A percentile compares a stretch with the other conserved stretches of the same genome.
Evolutionary conservation across 2,888 invertebrate species (phyloP).

Genomic region (Hetaerina titia): DNA sequence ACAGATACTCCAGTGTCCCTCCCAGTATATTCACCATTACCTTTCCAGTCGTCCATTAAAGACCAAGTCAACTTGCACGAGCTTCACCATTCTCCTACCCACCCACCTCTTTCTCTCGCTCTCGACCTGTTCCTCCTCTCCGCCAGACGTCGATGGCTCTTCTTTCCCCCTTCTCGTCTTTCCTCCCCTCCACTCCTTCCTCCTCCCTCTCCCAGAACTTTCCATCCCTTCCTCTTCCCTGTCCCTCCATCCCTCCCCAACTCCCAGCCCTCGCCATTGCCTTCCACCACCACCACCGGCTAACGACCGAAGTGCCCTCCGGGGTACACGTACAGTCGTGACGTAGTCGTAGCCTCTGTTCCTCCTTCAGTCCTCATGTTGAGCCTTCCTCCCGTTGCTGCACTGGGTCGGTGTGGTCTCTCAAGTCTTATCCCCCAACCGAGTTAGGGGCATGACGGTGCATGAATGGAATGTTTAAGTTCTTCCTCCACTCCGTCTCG

Average conservation of each 20-base stretch:
- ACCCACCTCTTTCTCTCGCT: background rate
- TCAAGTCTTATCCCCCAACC: background rate
- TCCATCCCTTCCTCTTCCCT: background rate
- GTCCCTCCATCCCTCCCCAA: background rate
- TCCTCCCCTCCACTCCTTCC: background rate
- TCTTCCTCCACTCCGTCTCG: background rate
- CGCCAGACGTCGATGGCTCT: constrained; percentile 40
- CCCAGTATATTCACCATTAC: background rate
- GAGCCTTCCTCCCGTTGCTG: background rate
- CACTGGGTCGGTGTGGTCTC: constrained; percentile 13
- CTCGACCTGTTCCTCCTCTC: constrained; percentile 27
- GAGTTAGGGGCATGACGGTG: constrained; percentile 43
- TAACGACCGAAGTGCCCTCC: constrained; percentile 61
- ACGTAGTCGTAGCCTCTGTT: background rate
- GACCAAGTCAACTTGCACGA: background rate
- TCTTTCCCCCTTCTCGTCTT: constrained; percentile 32
- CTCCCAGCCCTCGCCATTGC: background rate
- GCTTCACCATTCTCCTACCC: background rate
- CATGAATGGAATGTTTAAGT: constrained; percentile 50
- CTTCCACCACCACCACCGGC: constrained; percentile 55
- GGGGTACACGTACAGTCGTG: constrained; percentile 41
- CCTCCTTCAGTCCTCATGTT: constrained; percentile 3
- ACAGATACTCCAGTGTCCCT: background rate
- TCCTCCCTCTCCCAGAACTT: background rate
- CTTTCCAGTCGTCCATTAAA: constrained; percentile 32